Base-by-base conservation (phyloP, 1,140 invertebrate species). In the Dreissena rostriformis region DNA sequence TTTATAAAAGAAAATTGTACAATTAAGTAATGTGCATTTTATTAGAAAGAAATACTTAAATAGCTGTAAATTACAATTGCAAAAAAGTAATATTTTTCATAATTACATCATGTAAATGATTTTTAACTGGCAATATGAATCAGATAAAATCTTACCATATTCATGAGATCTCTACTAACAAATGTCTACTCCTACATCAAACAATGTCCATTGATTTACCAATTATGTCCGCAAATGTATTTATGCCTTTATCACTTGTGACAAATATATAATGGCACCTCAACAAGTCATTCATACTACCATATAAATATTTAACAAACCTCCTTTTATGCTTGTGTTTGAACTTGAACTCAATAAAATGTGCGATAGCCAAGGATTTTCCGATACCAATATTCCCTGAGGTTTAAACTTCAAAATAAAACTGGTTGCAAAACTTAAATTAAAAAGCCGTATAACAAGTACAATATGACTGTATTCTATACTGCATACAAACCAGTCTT, bases 71-170 rank as follows among this genome's bases (percentile, higher is more conserved):
- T 61, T n/a, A 61, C 2, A 57, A 57, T 14, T 14, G 19, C 53
- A 57, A 61, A 11, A n/a, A 61, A 61, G 2, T 5, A n/a, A 61
- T 2, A 61, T 61, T 24, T 61, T 61, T 61, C 57, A n/a, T 61
- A 61, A n/a, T 61, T 6, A 2, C 4, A 5, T 24, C 2, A 61
- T 61, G 4, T 4, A n/a, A 61, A n/a, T 61, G 39, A 39, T 5
- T 4, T 61, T 61, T n/a, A 61, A 61, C 17, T 61, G 17, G 2
- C 2, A n/a, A 61, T 19, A n/a, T 61, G 11, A 12, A 61, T 19
- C 57, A 61, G 57, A 61, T n/a, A 61, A 61, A 61, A n/a, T 61
- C 57, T n/a, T 19, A 61, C 57, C 57, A 61, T 24, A 61, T 24
- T n/a, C 57, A 19, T 61, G 17, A 61, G 12, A 11, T 61, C 22